These are phyloP conservation scores for Siphamia tubifer DNA, from an alignment of 2,113 vertebrate species.

Conservation along the genomic window DNA sequence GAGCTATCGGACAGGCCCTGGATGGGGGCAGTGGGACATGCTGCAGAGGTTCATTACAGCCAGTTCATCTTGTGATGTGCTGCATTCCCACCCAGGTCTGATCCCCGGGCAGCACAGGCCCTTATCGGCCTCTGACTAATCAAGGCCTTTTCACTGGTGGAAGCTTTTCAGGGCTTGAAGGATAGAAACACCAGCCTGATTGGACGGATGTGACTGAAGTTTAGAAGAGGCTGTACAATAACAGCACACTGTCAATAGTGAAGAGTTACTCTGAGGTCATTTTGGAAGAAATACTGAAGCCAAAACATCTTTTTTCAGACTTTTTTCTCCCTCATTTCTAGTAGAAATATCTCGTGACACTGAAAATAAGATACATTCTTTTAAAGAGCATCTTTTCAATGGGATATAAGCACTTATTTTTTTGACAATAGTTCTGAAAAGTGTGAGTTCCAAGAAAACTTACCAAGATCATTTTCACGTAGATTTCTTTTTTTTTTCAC, in stretches of 20 bases:
- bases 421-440: no score
- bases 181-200: conserved; percentile 5
- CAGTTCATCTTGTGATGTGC: conserved; percentile 56
- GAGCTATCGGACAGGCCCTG: conserved; percentile 49
- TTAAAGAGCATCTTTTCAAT: no score
- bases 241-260: neutral
- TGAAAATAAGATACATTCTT: no score
- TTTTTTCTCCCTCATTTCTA: no score
- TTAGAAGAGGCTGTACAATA: neutral
- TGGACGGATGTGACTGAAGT: conserved; percentile 3
- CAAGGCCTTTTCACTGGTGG: neutral
- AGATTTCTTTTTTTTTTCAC: no score
- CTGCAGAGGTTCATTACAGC: conserved; percentile 57
- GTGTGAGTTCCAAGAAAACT: no score
- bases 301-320: no score
- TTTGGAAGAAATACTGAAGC: neutral
- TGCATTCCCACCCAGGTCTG: conserved; percentile 1
- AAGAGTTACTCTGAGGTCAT: neutral
- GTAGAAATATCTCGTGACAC: no score
- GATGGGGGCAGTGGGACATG: conserved; percentile 50
- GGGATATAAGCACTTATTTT: no score
- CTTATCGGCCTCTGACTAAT: conserved; percentile 15
- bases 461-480: no score
- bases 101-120: neutral
- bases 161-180: neutral